phyloP scores from a whole-genome alignment of 2,113 vertebrate genomes.

The Synchiropus splendidus region DNA sequence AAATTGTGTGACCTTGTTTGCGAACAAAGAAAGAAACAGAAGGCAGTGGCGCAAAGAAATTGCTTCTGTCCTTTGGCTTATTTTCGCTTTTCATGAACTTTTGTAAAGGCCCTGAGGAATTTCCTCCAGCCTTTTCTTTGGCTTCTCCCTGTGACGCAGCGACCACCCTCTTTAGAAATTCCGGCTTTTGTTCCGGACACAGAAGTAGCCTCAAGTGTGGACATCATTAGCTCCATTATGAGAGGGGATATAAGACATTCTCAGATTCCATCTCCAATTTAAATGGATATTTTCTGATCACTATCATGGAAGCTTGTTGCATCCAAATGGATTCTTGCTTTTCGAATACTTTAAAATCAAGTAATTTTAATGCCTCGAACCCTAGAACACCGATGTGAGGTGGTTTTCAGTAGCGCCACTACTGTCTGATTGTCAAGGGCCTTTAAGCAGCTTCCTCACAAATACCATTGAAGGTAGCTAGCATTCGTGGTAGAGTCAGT shows the following conservation, averaged over 20 bases:
- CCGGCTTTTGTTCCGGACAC: constrained; percentile 40
- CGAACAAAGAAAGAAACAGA: constrained; percentile 44
- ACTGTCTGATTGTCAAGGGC: no score
- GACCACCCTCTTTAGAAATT: constrained; percentile 23
- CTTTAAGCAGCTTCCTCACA: no score
- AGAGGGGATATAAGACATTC: constrained; percentile 17
- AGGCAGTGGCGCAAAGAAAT: constrained; percentile 56
- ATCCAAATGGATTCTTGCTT: no score
- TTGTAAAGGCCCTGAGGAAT: constrained; percentile 51
- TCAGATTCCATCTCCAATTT: constrained; percentile 15
- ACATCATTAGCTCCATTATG: constrained; percentile 54
- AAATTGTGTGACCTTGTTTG: constrained; percentile 36
- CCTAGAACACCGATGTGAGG: no score
- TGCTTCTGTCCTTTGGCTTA: constrained; percentile 61
- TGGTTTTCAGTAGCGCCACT: no score
- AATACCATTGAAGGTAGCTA: no score
- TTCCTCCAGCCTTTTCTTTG: constrained; percentile 50
- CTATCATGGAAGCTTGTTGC: no score
- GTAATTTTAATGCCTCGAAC: no score
- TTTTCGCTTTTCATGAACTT: constrained; percentile 48
- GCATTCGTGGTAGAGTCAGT: no score
- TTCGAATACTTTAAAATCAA: no score
- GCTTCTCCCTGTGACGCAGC: constrained; percentile 13
- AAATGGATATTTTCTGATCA: constrained; percentile 3
- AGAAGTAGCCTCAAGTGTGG: constrained; percentile 36